Evolutionary conservation across 2,888 invertebrate genomes (phyloP).

Genomic region (Zygogramma bicolorata): DNA sequence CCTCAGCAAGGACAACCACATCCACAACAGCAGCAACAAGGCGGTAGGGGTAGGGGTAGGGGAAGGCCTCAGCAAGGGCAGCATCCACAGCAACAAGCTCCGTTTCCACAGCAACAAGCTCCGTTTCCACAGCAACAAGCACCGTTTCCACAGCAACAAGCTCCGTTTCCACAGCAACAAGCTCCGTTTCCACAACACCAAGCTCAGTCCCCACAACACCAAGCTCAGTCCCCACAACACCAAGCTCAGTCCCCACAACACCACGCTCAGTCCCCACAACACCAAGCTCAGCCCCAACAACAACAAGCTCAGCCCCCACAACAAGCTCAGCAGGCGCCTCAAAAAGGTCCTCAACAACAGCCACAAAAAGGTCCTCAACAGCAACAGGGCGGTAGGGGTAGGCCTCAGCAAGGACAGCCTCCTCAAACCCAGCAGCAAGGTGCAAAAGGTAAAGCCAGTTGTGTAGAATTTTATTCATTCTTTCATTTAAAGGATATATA

Average conservation of each 20-base stretch:
- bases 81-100: not conserved
- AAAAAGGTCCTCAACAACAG: conserved; percentile 24
- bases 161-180: too few relatives aligned
- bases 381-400: conserved; percentile 28
- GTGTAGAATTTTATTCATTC: not conserved
- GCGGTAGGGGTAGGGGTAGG: too few relatives aligned
- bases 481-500: not conserved
- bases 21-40: conserved; percentile 15
- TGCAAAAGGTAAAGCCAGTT: not conserved
- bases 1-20: conserved; percentile 15
- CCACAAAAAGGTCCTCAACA: conserved; percentile 32
- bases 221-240: too few relatives aligned
- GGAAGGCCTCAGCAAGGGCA: not conserved
- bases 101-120: too few relatives aligned
- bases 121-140: too few relatives aligned
- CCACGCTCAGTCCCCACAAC: not conserved
- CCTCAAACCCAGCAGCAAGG: conserved; percentile 28
- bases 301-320: conserved; percentile 36
- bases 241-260: too few relatives aligned
- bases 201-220: too few relatives aligned
- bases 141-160: too few relatives aligned
- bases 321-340: conserved; percentile 5
- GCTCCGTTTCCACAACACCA: too few relatives aligned
- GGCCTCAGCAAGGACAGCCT: not conserved
- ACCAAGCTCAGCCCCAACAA: conserved; percentile 27